A percentile compares a stretch with the other conserved stretches of the same genome.
Conservation (phyloP, 2,888 invertebrate species). For the Monochamus alternatus region DNA sequence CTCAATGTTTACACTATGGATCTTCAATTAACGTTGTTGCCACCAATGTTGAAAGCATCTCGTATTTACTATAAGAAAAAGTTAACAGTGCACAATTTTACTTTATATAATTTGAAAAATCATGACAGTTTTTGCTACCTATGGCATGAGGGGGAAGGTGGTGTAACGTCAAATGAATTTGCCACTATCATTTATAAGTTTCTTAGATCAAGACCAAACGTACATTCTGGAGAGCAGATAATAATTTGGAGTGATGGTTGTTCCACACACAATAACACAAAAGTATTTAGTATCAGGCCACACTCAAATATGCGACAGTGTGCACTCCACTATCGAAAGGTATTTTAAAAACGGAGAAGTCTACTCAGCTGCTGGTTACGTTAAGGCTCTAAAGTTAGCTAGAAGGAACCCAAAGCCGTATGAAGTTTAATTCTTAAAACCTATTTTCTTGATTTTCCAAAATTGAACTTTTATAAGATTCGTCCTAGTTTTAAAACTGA, state of each 20-base stretch:
- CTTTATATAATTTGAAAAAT: too few relatives aligned
- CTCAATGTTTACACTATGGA: background rate
- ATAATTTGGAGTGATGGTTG: too few relatives aligned
- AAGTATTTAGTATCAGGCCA: background rate
- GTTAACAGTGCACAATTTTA: background rate
- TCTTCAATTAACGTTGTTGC: background rate
- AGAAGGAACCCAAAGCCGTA: too few relatives aligned
- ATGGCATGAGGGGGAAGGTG: too few relatives aligned
- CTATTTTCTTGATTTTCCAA: background rate
- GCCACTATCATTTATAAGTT: too few relatives aligned
- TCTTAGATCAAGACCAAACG: too few relatives aligned
- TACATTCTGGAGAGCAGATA: too few relatives aligned
- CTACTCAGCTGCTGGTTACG: background rate
- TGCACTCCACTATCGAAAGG: background rate
- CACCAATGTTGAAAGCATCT: background rate
- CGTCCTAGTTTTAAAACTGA: too few relatives aligned
- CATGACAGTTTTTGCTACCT: too few relatives aligned
- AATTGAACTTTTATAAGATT: too few relatives aligned
- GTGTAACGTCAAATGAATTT: too few relatives aligned
- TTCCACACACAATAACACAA: background rate
- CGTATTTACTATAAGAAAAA: conserved; percentile 3
- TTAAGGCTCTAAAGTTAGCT: background rate
- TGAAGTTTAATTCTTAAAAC: background rate
- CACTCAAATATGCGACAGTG: background rate
- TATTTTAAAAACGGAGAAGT: background rate